Evolutionary conservation across 1,140 invertebrate species (phyloP).

Genomic region (Calosoma granatense): DNA sequence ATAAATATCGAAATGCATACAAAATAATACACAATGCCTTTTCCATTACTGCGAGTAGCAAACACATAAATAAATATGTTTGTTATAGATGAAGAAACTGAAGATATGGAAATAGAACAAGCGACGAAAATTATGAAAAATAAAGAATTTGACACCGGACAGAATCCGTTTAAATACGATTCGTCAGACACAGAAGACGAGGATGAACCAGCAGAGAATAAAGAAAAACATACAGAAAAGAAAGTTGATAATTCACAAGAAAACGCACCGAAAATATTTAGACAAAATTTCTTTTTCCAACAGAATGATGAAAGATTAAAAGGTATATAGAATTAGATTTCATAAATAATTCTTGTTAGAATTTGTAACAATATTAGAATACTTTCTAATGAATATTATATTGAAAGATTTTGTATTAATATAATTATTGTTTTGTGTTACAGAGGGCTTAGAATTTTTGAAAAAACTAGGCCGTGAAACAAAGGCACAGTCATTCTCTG

Average conservation of each 20-base stretch:
- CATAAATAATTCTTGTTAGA: constrained; percentile 15
- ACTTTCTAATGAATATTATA: too few relatives aligned
- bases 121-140: constrained; percentile 33
- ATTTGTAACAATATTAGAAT: constrained; percentile 11
- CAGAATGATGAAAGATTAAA: constrained; percentile 41
- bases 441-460: constrained; percentile 49
- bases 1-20: too few relatives aligned
- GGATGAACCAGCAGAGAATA: constrained; percentile 24
- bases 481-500: constrained; percentile 28
- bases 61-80: not conserved
- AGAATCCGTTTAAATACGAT: constrained; percentile 51
- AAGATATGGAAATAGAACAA: constrained; percentile 34
- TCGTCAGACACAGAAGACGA: constrained; percentile 48
- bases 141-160: constrained; percentile 24
- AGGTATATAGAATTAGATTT: too few relatives aligned
- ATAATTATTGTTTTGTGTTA: too few relatives aligned
- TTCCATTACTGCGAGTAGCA: not conserved
- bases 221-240: constrained; percentile 19
- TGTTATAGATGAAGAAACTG: constrained; percentile 16
- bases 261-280: too few relatives aligned
- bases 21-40: too few relatives aligned
- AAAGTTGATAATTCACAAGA: constrained; percentile 18
- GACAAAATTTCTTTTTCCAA: constrained; percentile 47
- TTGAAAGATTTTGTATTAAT: too few relatives aligned
- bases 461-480: constrained; percentile 28